Conservation (phyloP, 1,140 invertebrate genomes). For the Propsilocerus akamusi region DNA sequence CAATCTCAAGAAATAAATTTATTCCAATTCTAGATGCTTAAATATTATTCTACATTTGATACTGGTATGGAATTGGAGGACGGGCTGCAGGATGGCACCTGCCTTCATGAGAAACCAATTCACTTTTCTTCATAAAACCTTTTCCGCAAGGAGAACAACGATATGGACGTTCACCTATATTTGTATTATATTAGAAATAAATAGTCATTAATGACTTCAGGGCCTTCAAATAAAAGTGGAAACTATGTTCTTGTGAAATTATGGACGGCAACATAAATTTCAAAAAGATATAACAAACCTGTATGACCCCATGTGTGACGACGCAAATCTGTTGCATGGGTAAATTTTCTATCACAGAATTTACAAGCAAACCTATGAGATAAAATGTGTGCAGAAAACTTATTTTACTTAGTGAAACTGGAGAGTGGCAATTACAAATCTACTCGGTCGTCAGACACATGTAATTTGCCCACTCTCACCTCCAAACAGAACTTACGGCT, state of each 20-base stretch:
- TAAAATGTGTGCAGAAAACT: not conserved
- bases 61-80: not conserved
- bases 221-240: not conserved
- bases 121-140: not conserved
- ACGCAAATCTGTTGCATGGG: no score
- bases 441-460: no score
- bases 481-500: no score
- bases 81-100: not conserved
- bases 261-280: not conserved
- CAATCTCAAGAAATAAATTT: no score
- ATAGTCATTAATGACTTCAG: not conserved
- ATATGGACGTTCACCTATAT: not conserved
- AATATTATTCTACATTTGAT: no score
- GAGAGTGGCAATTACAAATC: not conserved
- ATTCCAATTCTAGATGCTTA: no score
- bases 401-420: not conserved
- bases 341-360: not conserved
- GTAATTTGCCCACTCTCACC: no score
- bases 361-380: not conserved
- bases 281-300: not conserved
- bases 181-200: not conserved
- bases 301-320: no score
- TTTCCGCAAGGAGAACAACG: not conserved
- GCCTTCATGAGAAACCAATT: not conserved
- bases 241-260: no score